Base-by-base conservation (phyloP, 2,888 invertebrate species). In the Patella caerulea region DNA sequence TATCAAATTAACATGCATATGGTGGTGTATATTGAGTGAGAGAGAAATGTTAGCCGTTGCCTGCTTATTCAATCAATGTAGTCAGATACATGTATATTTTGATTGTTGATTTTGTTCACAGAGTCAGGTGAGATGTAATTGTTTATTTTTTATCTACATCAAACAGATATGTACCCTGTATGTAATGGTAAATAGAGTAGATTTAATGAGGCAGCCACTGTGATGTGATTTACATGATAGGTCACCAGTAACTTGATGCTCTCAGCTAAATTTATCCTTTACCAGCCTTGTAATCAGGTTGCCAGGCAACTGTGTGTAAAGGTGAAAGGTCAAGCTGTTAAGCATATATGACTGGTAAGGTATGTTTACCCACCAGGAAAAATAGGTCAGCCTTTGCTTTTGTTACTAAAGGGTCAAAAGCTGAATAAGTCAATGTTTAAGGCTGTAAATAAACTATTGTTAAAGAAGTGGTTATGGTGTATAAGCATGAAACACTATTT, bases 261-360 rank as follows among this genome's bases (percentile, higher is more conserved):
- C 19, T 65, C 24, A 65, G 24, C 65, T 65, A 65, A 24, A 65
- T 65, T 65, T 65, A 65, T 65, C 19, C 65, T 65, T 24, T 24
- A 65, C 65, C 65, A 65, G 65, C 24, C 65, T 45, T 65, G 65
- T 65, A 65, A 65, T 65, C 65, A 24, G 24, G 65, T 65, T 65
- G 65, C 65, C 24, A 65, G 65, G 65, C 65, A 65, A 65, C 65
- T 24, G 19, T 19, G 24, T 65, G 65, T 65, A 65, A 65, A 65
- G 65, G 65, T 65, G 65, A 65, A 65, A 24, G 65, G 65, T 65
- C 65, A 65, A 65, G 24, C 65, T 65, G 65, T 65, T 65, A 65
- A 65, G 65, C 65, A 65, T 24, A 65, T 65, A 65, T 65, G 65
- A 65, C 65, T 65, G 65, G 24, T 24, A 65, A 65, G 65, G 65